phyloP scores from a whole-genome alignment of 64 coral and sea anemone species.

The Actinia equina region DNA sequence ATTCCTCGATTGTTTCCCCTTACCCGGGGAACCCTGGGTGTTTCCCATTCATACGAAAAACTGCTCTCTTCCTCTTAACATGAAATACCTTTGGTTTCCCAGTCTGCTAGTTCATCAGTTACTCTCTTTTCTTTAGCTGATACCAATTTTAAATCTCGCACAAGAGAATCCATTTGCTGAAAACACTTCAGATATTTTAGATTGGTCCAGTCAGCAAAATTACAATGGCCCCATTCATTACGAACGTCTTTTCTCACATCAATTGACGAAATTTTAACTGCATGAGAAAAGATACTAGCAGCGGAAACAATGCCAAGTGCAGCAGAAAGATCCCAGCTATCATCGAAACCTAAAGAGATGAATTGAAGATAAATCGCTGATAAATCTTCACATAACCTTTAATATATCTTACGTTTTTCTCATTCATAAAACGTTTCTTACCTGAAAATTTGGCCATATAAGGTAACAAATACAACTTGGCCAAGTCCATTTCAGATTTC shows the following conservation, averaged over 20 bases:
- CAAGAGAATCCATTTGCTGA: not conserved
- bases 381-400: no score
- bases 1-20: no score
- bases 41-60: no score
- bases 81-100: constrained; percentile 13
- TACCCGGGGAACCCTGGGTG: no score
- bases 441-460: constrained; percentile 28
- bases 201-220: not conserved
- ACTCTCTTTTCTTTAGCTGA: not conserved
- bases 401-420: no score
- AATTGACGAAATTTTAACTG: constrained; percentile 30
- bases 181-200: not conserved
- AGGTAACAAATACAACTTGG: constrained; percentile 9
- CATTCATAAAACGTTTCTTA: not conserved
- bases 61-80: no score
- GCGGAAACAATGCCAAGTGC: no score
- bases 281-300: constrained; percentile 36
- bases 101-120: not conserved
- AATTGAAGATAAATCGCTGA: no score
- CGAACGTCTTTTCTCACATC: constrained; percentile 9
- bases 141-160: not conserved
- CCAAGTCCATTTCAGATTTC: not conserved
- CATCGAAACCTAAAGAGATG: no score
- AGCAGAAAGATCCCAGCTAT: constrained; percentile 66
- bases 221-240: constrained; percentile 9